Evolutionary conservation across 1,140 invertebrate species (phyloP).

Genomic region (Cheumatopsyche charites): DNA sequence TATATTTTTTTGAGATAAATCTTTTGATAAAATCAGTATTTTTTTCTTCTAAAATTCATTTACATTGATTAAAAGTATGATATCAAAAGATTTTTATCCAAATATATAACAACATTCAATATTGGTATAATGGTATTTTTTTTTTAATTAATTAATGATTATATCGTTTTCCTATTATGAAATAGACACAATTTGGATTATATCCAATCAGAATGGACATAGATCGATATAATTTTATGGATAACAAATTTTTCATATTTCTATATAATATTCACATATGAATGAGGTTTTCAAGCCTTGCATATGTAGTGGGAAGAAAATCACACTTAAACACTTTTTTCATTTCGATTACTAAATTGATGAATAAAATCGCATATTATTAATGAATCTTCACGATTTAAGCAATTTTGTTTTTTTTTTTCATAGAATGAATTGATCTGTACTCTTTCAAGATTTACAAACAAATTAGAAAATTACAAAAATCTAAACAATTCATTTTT

Average conservation of each 20-base stretch:
- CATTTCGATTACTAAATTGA: too few species aligned
- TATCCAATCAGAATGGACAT: slow-evolving; percentile 7
- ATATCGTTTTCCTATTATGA: slow-evolving; percentile 16
- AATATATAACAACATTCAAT: slow-evolving; percentile 30
- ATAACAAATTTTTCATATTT: neutral
- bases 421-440: too few species aligned
- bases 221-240: neutral
- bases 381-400: too few species aligned
- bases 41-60: too few species aligned
- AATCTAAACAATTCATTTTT: slow-evolving; percentile 4
- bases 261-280: too few species aligned
- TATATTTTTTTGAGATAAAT: slow-evolving; percentile 9
- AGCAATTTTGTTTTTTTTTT: too few species aligned
- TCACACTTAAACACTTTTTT: too few species aligned
- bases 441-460: neutral
- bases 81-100: slow-evolving; percentile 11
- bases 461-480: slow-evolving; percentile 23
- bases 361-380: too few species aligned
- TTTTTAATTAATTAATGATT: slow-evolving; percentile 20
- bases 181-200: slow-evolving; percentile 20
- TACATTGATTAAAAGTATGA: slow-evolving; percentile 14
- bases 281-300: neutral
- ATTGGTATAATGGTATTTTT: slow-evolving; percentile 12
- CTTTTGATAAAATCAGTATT: slow-evolving; percentile 9
- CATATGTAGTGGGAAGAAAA: too few species aligned